These are phyloP conservation scores for Psilopogon haemacephalus DNA, from an alignment of 2,113 vertebrate species.

Conservation along the genomic window DNA sequence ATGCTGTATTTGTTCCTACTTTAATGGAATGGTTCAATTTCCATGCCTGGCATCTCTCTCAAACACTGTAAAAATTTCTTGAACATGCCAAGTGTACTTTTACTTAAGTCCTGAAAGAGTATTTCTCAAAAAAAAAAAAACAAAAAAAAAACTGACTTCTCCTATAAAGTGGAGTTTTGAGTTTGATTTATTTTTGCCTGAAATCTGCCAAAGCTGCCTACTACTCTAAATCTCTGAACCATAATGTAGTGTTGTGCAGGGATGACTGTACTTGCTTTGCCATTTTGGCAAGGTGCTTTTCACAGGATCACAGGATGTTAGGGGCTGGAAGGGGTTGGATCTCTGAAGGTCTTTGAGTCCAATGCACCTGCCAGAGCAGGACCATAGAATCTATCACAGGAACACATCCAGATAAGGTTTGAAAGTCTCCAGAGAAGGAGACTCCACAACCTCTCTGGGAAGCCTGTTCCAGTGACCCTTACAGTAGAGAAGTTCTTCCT, in stretches of 20 bases:
- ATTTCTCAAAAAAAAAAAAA: neutral
- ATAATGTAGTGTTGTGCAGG: neutral
- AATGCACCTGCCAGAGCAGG: no score
- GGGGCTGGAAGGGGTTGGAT: no score
- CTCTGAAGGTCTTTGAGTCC: no score
- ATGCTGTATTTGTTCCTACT: neutral
- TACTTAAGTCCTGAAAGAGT: neutral
- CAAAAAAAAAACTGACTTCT: neutral
- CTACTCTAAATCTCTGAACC: neutral
- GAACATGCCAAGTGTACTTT: neutral
- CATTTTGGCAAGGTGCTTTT: neutral
- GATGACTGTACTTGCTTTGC: neutral
- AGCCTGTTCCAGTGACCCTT: no score
- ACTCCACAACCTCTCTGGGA: no score
- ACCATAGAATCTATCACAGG: no score
- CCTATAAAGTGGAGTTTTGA: neutral
- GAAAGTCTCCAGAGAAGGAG: no score
- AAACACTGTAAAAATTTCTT: neutral
- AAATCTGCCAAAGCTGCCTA: neutral
- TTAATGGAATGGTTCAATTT: slow-evolving; percentile 1
- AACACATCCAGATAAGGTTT: no score
- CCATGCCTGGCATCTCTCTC: neutral
- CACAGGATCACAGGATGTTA: no score
- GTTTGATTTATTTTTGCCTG: neutral
- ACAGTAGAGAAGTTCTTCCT: no score